These are phyloP conservation scores for Rhinoderma darwinii DNA, from an alignment of 2,113 vertebrate genomes.

Conservation along the genomic window DNA sequence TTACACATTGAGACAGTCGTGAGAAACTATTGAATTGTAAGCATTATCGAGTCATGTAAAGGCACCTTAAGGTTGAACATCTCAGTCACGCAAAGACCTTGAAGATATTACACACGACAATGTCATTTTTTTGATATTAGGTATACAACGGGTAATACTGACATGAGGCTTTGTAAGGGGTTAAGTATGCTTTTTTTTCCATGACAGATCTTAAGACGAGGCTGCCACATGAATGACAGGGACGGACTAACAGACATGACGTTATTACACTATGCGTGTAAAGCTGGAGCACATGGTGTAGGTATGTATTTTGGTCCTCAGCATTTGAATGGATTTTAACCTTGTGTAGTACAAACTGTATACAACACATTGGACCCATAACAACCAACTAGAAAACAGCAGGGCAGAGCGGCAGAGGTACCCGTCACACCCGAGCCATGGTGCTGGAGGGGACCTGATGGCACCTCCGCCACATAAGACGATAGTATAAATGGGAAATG, in stretches of 20 bases:
- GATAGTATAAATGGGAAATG: no score
- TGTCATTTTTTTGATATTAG: background rate
- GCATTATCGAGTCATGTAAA: no score
- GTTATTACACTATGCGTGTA: constrained; percentile 91
- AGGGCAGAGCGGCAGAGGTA: background rate
- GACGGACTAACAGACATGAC: constrained; percentile 95
- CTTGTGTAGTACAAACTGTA: background rate
- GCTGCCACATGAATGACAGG: constrained; percentile 90
- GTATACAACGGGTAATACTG: background rate
- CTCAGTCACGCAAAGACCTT: no score
- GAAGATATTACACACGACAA: no score
- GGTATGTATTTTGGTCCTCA: constrained; percentile 70
- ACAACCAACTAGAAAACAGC: background rate
- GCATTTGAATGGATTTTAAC: no score
- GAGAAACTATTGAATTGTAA: no score
- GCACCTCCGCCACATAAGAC: no score
- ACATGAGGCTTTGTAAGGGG: background rate
- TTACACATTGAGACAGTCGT: no score
- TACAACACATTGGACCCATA: background rate
- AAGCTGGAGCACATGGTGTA: constrained; percentile 90
- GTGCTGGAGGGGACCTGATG: no score
- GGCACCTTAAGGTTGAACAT: no score
- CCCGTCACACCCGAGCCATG: no score
- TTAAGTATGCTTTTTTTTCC: background rate
- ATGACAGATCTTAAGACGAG: constrained; percentile 86